Percentiles rank a stretch among this genome's conserved stretches.
phyloP scores from a whole-genome alignment of 2,888 invertebrate species.

The Lepeophtheirus nordmannii region DNA sequence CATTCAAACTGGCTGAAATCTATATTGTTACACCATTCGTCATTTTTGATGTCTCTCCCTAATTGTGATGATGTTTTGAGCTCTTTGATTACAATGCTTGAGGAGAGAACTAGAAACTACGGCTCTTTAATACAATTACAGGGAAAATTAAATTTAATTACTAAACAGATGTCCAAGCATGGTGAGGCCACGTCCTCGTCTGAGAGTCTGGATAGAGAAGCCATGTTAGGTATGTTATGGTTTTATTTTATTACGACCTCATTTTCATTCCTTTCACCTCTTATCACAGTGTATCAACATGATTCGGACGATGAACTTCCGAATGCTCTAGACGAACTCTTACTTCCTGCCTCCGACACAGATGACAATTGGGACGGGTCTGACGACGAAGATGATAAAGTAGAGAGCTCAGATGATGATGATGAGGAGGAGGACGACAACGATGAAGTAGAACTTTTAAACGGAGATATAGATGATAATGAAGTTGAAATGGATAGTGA shows the following conservation, averaged over 20 bases:
- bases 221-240: conserved; percentile 4
- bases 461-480: conserved; percentile 1
- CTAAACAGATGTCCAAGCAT: conserved; percentile 12
- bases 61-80: conserved; percentile 12
- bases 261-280: too few relatives aligned
- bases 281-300: conserved; percentile 9
- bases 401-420: not conserved
- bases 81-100: conserved; percentile 12
- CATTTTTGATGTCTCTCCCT: conserved; percentile 10
- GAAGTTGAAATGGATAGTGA: conserved; percentile 17
- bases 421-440: conserved; percentile 9
- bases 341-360: conserved; percentile 17
- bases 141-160: conserved; percentile 15
- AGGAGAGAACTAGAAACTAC: conserved; percentile 13
- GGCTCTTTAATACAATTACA: not conserved
- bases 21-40: conserved; percentile 11
- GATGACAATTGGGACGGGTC: conserved; percentile 14
- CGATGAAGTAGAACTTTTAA: not conserved
- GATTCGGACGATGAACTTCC: conserved; percentile 17
- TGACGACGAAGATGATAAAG: conserved; percentile 5
- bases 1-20: conserved; percentile 20
- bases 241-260: not conserved
- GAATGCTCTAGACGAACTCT: conserved; percentile 11
- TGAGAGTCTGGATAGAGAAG: conserved; percentile 1
- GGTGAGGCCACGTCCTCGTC: not conserved